Conservation (phyloP, 2,888 invertebrate species). For the Halictus ligatus region DNA sequence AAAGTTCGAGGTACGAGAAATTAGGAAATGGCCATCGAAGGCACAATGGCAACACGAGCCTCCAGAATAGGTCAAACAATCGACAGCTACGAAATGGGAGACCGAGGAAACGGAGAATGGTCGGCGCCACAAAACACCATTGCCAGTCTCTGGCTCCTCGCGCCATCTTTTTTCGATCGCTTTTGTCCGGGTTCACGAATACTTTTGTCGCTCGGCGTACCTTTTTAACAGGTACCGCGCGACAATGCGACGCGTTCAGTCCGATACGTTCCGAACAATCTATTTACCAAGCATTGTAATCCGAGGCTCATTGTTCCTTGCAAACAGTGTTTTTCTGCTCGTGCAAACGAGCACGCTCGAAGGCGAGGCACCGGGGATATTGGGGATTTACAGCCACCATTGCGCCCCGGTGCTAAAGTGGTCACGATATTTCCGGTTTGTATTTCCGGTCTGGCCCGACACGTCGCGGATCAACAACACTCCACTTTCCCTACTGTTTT, state of each 20-base stretch:
- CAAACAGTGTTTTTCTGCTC: conserved; percentile 72
- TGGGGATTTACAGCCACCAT: conserved; percentile 59
- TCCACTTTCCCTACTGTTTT: not conserved
- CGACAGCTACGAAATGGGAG: not conserved
- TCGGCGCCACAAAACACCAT: conserved; percentile 8
- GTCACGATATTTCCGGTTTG: conserved; percentile 62
- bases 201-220: conserved; percentile 59
- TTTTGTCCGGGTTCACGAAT: conserved; percentile 30
- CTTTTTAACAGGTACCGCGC: conserved; percentile 57
- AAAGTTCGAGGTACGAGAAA: not conserved
- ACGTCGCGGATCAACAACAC: conserved; percentile 38
- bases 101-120: not conserved
- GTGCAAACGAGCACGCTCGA: conserved; percentile 53
- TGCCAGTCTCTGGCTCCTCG: conserved; percentile 14
- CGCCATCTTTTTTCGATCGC: conserved; percentile 5
- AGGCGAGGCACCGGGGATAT: conserved; percentile 35
- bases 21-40: not conserved
- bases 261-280: conserved; percentile 79
- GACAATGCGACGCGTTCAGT: conserved; percentile 71
- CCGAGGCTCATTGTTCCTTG: conserved; percentile 79
- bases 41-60: not conserved
- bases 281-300: conserved; percentile 81
- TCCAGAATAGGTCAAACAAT: not conserved
- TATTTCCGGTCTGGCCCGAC: conserved; percentile 53
- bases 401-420: conserved; percentile 55